Conservation (phyloP, 2,113 vertebrate genomes). For the Mus pahari region DNA sequence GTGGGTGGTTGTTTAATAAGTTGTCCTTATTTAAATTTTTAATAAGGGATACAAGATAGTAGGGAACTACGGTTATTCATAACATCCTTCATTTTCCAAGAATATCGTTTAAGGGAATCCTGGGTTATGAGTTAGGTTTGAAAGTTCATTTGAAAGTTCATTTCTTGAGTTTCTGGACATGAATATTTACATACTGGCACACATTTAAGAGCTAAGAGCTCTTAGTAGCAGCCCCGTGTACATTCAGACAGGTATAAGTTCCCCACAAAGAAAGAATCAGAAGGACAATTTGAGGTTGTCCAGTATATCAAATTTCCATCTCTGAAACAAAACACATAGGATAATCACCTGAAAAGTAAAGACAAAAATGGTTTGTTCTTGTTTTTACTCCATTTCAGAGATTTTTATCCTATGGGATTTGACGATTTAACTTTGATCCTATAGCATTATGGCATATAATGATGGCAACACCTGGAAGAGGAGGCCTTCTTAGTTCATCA, state of each 20-base stretch:
- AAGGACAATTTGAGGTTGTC: background rate
- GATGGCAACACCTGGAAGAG: background rate
- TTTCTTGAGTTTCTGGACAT: background rate
- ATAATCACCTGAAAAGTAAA: background rate
- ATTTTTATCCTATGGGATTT: background rate
- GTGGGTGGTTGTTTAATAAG: background rate
- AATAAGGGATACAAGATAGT: conserved; percentile 11
- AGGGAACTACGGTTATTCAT: background rate
- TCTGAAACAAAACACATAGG: background rate
- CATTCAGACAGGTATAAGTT: background rate
- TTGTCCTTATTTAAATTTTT: conserved; percentile 31
- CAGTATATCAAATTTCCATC: background rate
- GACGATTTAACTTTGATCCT: background rate
- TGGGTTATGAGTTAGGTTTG: background rate
- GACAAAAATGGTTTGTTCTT: background rate
- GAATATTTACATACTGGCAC: background rate
- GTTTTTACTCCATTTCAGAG: background rate
- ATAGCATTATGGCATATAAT: background rate
- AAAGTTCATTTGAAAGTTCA: background rate
- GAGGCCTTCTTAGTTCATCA: background rate
- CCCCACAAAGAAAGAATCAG: background rate
- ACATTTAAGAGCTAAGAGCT: background rate
- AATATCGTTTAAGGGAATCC: background rate
- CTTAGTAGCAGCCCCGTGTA: background rate
- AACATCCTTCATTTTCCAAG: background rate